These are phyloP conservation scores for Orientallactaga bullata DNA, from an alignment of 2,113 vertebrate genomes.

Conservation along the genomic window DNA sequence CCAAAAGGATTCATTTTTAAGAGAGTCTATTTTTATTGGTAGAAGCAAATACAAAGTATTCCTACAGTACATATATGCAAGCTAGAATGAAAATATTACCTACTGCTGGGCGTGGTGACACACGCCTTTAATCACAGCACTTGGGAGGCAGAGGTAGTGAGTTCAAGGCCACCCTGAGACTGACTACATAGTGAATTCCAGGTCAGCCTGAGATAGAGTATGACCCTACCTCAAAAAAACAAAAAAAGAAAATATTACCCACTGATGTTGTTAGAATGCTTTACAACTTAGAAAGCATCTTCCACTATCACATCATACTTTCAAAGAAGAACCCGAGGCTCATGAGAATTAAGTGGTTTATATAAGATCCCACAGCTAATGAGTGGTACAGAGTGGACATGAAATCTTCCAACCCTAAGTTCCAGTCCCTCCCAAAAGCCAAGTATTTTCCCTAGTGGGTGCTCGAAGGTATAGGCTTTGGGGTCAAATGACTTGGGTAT, in stretches of 20 bases:
- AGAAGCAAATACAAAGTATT: neutral
- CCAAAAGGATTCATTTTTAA: conserved; percentile 36
- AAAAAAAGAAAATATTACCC: neutral
- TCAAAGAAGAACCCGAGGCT: conserved; percentile 31
- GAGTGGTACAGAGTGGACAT: neutral
- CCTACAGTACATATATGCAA: neutral
- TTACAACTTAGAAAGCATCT: conserved; percentile 21
- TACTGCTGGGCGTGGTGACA: too few relatives aligned
- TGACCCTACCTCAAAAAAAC: too few relatives aligned
- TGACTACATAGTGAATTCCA: too few relatives aligned
- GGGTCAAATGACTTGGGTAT: conserved; percentile 31
- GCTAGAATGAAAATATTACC: neutral
- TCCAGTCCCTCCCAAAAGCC: conserved; percentile 14
- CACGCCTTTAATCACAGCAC: too few relatives aligned
- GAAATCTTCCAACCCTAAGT: conserved; percentile 17
- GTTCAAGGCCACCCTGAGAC: too few relatives aligned
- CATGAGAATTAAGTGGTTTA: conserved; percentile 22
- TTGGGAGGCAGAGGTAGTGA: too few relatives aligned
- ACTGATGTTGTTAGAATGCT: conserved; percentile 20
- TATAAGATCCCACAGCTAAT: neutral
- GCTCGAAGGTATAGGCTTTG: neutral
- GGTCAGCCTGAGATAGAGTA: too few relatives aligned
- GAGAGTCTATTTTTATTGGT: conserved; percentile 16
- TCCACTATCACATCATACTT: neutral
- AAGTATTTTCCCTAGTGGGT: neutral